Base-by-base conservation (phyloP, 2,888 invertebrate genomes). In the Gnatocerus cornutus region DNA sequence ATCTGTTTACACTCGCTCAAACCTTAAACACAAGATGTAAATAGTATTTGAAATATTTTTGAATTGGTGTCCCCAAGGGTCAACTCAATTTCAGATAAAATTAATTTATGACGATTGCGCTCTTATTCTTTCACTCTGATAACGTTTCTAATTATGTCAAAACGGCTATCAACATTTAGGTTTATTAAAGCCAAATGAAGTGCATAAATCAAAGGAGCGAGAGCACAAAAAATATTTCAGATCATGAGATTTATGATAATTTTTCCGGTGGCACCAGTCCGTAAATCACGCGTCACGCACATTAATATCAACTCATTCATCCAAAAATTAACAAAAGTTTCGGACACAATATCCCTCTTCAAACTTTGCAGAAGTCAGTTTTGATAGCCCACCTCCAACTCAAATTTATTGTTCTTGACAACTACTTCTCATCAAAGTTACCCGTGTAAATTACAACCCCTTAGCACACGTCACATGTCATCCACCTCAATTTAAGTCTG, bases 51-150 rank as follows among this genome's bases (percentile, higher is more conserved):
- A 58, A 66, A 66, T 66, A 66, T 66, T 66, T 61, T 66, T 66
- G 46, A 58, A 66, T 58, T 58, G 56, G 39, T 46, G 50, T 56
- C 39, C 45, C 29, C 9, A 9, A 27, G 16, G 66, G 66, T 66
- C 66, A 66, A 66, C 45, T 58, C 66, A 66, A 66, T 66, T 66
- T 66, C 27, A 66, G 66, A 66, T 66, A 66, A 59, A 29, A n/a
- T 10, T 59, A 58, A 66, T 66, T 66, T 66, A 59, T 66, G 21
- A 33, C 33, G 58, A 66, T 66, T 50, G 48, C 58, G 48, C 66
- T 43, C 48, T 9, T 55, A 45, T 66, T 55, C 65, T 52, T 63
- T 29, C 10, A 27, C 39, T n/a, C 3, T 29, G 65, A 65, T 65
- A 65, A 65, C 55, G 27, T 30, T 46, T 41, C 33, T 65, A 65